Base-by-base conservation (phyloP, 92 coral and sea anemone species). In the Umimayanthus chanpuru region DNA sequence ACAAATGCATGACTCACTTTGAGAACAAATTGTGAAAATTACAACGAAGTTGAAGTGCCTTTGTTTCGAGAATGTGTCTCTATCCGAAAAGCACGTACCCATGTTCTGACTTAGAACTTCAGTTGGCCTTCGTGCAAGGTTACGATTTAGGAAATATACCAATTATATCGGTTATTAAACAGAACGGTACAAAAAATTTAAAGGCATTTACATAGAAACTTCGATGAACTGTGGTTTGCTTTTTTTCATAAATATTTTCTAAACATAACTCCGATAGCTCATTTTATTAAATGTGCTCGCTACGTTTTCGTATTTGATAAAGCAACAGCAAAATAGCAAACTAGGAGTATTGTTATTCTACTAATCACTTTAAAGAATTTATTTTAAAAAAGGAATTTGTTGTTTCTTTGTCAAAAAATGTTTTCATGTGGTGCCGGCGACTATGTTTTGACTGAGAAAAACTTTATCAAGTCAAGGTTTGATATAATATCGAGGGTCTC, bases 1-100 rank as follows among this genome's bases (percentile, higher is more conserved):
- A 26, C 65, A 79, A 79, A 50, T 15, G 44, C 65, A 43, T 28
- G 32, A 47, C 82, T 79, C 82, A 12, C 67, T 79, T 65, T 25
- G 82, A 79, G 41, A 78, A 78, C 15, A 78, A 78, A n/a, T 78
- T 47, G 82, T 25, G 82, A 53, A 50, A 79, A 53, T 56, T 56
- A 53, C 50, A 79, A n/a, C 14, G 41, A 49, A 11, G 39, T 25
- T 53, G 2, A 79, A 50, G 6, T 3, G 10, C 38, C 9, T 77
- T 50, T 79, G 66, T 79, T 79, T 50, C 64, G 58, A 53, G 58
- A 53, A 53, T 53, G 58, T 53, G 58, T 12, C 58, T 53, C 58
- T 53, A 53, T 41, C 56, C 6, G 9, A 32, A 16, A 6, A 43
- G 61, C 49, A 40, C 36, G 14, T 76, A 26, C 15, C 11, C 6